A percentile compares a stretch with the other conserved stretches of the same genome.
These are phyloP conservation scores for Psittacula cyanocephala DNA, from an alignment of 2,113 vertebrate species.

Conservation along the genomic window DNA sequence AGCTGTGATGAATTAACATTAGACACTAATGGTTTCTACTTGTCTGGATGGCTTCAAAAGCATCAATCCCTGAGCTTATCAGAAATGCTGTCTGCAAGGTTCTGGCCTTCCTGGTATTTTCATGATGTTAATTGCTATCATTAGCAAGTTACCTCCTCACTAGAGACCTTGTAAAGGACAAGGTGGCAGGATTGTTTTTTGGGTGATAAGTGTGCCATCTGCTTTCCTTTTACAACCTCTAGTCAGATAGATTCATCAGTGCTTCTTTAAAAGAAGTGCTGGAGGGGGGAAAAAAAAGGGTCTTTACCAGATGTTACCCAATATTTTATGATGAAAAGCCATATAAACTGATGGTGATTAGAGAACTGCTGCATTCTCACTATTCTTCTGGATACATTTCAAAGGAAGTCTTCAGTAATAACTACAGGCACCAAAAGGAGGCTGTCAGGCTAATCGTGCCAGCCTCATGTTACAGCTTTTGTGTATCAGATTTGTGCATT, in stretches of 20 bases:
- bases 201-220: constrained; percentile 56
- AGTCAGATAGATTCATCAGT: background rate
- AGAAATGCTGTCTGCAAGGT: background rate
- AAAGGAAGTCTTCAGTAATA: background rate
- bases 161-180: constrained; percentile 30
- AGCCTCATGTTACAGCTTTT: background rate
- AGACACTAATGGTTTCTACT: background rate
- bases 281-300: background rate
- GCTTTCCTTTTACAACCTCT: constrained; percentile 26
- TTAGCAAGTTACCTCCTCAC: constrained; percentile 33
- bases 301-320: background rate
- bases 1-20: constrained; percentile 14
- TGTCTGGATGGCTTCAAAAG: background rate
- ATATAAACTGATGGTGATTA: background rate
- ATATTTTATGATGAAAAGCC: background rate
- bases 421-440: background rate
- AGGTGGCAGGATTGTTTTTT: background rate
- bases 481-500: background rate
- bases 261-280: background rate
- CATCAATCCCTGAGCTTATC: background rate
- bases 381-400: background rate
- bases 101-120: constrained; percentile 39
- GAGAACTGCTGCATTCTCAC: background rate
- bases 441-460: background rate
- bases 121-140: constrained; percentile 19